Percentiles rank a stretch among this genome's conserved stretches.
Conservation (phyloP, 1,140 invertebrate genomes). For the Tetramorium alpestre region DNA sequence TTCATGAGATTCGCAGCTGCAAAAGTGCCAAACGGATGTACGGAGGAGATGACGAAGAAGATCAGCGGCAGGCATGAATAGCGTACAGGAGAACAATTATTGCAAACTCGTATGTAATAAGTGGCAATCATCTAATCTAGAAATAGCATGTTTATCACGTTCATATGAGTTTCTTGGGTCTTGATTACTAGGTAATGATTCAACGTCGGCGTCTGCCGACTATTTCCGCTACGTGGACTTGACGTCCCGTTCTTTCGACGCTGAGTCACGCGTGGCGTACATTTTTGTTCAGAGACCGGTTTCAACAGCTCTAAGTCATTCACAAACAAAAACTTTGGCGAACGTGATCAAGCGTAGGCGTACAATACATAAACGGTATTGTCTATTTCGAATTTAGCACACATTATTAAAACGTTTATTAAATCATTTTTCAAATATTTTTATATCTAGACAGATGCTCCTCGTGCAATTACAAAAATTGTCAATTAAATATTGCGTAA, state of each 20-base stretch:
- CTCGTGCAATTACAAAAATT: not conserved
- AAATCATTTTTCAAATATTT: not conserved
- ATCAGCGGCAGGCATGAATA: not conserved
- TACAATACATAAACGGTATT: not conserved
- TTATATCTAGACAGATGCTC: not conserved
- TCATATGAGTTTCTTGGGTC: conserved; percentile 12
- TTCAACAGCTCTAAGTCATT: not conserved
- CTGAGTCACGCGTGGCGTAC: conserved; percentile 28
- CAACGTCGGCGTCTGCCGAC: conserved; percentile 19
- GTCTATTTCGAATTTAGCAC: not conserved
- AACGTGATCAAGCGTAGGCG: not conserved
- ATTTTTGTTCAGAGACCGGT: conserved; percentile 25
- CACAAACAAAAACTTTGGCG: not conserved
- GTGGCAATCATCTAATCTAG: conserved; percentile 59
- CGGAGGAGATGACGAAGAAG: not conserved
- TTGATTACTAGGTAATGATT: not conserved
- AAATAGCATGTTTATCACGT: conserved; percentile 53
- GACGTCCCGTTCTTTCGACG: conserved; percentile 24
- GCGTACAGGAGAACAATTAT: conserved; percentile 61
- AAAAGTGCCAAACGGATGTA: not conserved
- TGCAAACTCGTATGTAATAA: conserved; percentile 44
- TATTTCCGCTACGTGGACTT: conserved; percentile 26
- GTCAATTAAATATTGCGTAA: not conserved
- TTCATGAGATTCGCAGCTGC: not conserved
- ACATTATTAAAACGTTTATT: not conserved